phyloP scores from a whole-genome alignment of 1,140 invertebrate genomes.

The Wasmannia auropunctata region DNA sequence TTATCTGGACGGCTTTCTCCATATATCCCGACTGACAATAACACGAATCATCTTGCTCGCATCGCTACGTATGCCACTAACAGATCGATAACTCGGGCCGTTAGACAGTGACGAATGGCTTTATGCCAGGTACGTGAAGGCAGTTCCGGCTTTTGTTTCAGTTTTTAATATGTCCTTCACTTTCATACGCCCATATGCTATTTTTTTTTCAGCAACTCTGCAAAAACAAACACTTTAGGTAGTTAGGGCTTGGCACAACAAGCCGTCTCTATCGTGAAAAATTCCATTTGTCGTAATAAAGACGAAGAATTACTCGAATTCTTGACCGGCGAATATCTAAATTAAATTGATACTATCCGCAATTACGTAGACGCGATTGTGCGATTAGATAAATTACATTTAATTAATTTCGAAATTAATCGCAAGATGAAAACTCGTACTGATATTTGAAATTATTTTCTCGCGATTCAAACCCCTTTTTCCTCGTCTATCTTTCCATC shows the following conservation, averaged over 20 bases:
- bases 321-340: not conserved
- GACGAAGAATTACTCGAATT: constrained; percentile 39
- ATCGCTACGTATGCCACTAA: constrained; percentile 8
- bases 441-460: not conserved
- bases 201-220: constrained; percentile 40
- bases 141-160: constrained; percentile 63
- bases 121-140: constrained; percentile 34
- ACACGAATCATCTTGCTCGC: constrained; percentile 29
- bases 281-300: constrained; percentile 47
- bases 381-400: not conserved
- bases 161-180: constrained; percentile 38
- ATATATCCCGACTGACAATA: constrained; percentile 6
- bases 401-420: constrained; percentile 3
- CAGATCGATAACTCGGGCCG: constrained; percentile 62
- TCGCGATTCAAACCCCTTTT: not conserved
- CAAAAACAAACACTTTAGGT: constrained; percentile 20
- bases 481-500: not conserved
- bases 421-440: not conserved
- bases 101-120: constrained; percentile 62
- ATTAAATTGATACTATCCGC: not conserved
- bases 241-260: constrained; percentile 50
- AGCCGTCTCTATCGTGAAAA: constrained; percentile 47
- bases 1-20: not conserved
- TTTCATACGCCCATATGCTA: constrained; percentile 24
- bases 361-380: not conserved